Base-by-base conservation (phyloP, 2,797 vertebrate species). In the Eurystomus glaucurus region DNA sequence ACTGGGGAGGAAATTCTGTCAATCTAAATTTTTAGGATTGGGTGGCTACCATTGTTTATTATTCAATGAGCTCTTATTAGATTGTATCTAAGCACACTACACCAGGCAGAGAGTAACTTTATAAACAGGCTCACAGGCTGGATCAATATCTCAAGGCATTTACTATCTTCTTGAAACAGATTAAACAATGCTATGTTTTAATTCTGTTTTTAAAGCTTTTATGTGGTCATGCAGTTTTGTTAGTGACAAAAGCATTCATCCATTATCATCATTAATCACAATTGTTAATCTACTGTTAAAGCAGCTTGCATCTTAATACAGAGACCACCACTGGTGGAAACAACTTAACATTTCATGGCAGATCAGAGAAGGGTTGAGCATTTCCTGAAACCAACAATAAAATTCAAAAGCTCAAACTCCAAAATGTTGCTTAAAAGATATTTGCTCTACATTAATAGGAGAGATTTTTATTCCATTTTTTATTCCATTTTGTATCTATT, bases 61-160 rank as follows among this genome's bases (percentile, higher is more conserved):
- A 98, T 98, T 98, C 98, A 98, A 95, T 76, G 95, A 97, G 96
- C 97, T 97, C 96, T 98, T 98, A 98, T 97, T 98, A 98, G 98
- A 98, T 98, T 98, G 97, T 96, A 95, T 96, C 96, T 93, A 96
- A 97, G 97, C 96, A 97, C 96, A 96, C 89, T 95, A 96, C 84
- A 94, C 96, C 95, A 93, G 97, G 93, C 94, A 90, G 88, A 89
- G 85, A 96, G 88, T 93, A 96, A 93, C 93, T 93, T 97, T 97
- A 93, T 94, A 96, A 95, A 93, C 91, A 95, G 95, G 64, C 95
- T 97, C 12, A 14, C 92, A 75, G 93, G 89, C 94, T 96, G 95
- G 97, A 98, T 98, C 98, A 98, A 98, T 98, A 98, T 89, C 80
- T 95, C 92, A 74, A 97, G 97, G 96, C 97, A 98, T 98, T 98